Base-by-base conservation (phyloP, 2,797 vertebrate species). In the Acanthiza pusilla region DNA sequence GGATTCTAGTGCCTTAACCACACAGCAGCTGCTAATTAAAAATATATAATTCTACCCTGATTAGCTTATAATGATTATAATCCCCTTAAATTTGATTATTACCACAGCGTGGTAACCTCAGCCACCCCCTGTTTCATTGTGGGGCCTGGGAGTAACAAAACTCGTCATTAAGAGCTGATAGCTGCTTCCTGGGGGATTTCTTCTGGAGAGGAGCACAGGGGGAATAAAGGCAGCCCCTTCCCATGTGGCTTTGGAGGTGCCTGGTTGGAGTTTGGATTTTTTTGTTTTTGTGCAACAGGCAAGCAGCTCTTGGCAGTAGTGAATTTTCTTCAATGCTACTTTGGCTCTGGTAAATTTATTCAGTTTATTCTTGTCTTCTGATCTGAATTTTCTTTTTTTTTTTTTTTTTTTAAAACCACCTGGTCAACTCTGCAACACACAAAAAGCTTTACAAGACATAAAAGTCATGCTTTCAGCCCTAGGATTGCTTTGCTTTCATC, bases 21-120 rank as follows among this genome's bases (percentile, higher is more conserved):
- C 96, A 91, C 89, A 95, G 92, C 89, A 96, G 96, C 96, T 97
- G 94, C 94, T 97, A 96, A 97, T 97, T 97, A 97, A 96, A 96
- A 85, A 90, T 92, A 91, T 92, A 93, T 96, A 93, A 95, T 94
- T 89, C 88, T 75, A 68, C 48, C 79, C 87, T 95, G 92, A 96
- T 96, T 95, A 91, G 66, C 48, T 88, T 94, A 54, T 96, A 85
- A 96, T 91, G 89, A 96, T 97, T 88, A 88, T 93, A 84, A 87
- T 96, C 74, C 73, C 73, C 84, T 95, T 96, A 60, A 91, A 83
- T 91, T 95, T 91, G 66, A 89, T 96, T 96, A 94, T 93, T 95
- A 76, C 89, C 89, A 48, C 72, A 94, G 91, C 0, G 0, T 92
- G 93, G 72, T 90, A 96, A 75, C 87, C 94, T 94, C 91, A 89